Percentiles rank a stretch among this genome's conserved stretches.
These are phyloP conservation scores for Luscinia luscinia DNA, from an alignment of 2,797 vertebrate genomes.

Conservation along the genomic window DNA sequence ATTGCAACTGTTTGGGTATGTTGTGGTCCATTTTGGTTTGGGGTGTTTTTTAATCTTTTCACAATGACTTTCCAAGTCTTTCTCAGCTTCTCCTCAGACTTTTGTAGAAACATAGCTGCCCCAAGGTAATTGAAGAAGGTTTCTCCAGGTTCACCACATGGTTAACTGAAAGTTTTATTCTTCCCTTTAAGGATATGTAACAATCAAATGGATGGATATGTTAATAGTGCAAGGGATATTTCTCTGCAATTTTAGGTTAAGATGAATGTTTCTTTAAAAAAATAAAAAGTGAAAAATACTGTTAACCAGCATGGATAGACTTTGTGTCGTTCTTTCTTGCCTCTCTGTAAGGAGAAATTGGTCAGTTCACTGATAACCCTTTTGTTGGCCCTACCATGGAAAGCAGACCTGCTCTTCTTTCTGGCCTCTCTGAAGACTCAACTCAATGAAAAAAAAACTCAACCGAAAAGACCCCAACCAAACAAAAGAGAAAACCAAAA, in stretches of 20 bases:
- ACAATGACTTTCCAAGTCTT: not conserved
- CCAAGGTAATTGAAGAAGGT: not conserved
- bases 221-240: not conserved
- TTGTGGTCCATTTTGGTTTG: not conserved
- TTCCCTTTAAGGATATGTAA: not conserved
- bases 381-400: not conserved
- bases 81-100: not conserved
- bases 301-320: not conserved
- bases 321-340: not conserved
- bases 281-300: not conserved
- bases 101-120: not conserved
- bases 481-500: not conserved
- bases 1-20: not conserved
- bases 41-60: not conserved
- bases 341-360: not conserved
- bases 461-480: accelerated
- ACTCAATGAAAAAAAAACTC: not conserved
- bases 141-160: not conserved
- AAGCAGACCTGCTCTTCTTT: not conserved
- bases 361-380: not conserved
- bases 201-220: not conserved
- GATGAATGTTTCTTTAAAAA: not conserved
- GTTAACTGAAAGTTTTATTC: not conserved
- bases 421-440: not conserved
- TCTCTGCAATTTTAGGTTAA: not conserved